phyloP scores from a whole-genome alignment of 2,797 vertebrate species.

The Cyprinodon diabolis region DNA sequence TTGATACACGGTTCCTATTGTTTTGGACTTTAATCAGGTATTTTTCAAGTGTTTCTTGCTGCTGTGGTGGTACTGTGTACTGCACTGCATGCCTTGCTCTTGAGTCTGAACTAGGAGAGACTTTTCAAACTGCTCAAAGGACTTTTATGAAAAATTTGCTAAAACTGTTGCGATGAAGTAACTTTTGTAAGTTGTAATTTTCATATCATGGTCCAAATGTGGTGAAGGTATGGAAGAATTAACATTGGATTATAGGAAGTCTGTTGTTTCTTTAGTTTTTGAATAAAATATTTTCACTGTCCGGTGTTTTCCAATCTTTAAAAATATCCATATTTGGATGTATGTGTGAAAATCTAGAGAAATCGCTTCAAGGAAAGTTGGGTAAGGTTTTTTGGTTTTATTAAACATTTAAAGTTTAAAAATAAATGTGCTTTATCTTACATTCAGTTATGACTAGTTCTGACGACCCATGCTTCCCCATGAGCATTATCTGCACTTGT shows the following conservation, averaged over 20 bases:
- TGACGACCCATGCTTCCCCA: slow-evolving; percentile 31
- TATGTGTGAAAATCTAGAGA: slow-evolving; percentile 61
- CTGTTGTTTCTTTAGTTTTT: slow-evolving; percentile 28
- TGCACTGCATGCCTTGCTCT: slow-evolving; percentile 54
- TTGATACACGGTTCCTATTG: slow-evolving; percentile 19
- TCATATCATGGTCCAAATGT: slow-evolving; percentile 36
- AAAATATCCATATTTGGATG: slow-evolving; percentile 63
- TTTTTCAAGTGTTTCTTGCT: slow-evolving; percentile 46
- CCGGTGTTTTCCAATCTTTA: slow-evolving; percentile 67
- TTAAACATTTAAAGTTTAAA: slow-evolving; percentile 5
- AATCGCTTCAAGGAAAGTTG: slow-evolving; percentile 53
- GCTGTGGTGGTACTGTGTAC: slow-evolving; percentile 78
- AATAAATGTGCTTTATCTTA: slow-evolving; percentile 41
- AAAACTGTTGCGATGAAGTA: slow-evolving; percentile 8
- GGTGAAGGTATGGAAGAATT: slow-evolving; percentile 34
- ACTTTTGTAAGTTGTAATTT: slow-evolving; percentile 49
- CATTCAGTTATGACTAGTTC: slow-evolving; percentile 46
- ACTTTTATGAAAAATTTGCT: slow-evolving; percentile 23
- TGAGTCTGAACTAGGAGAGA: slow-evolving; percentile 33
- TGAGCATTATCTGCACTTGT: slow-evolving; percentile 45
- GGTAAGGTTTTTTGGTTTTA: slow-evolving; percentile 44
- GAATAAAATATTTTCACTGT: slow-evolving; percentile 61
- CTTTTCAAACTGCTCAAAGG: slow-evolving; percentile 48
- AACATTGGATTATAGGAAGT: slow-evolving; percentile 18
- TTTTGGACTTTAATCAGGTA: slow-evolving; percentile 35